phyloP scores from a whole-genome alignment of 2,113 vertebrate genomes.

The Chinchilla lanigera region DNA sequence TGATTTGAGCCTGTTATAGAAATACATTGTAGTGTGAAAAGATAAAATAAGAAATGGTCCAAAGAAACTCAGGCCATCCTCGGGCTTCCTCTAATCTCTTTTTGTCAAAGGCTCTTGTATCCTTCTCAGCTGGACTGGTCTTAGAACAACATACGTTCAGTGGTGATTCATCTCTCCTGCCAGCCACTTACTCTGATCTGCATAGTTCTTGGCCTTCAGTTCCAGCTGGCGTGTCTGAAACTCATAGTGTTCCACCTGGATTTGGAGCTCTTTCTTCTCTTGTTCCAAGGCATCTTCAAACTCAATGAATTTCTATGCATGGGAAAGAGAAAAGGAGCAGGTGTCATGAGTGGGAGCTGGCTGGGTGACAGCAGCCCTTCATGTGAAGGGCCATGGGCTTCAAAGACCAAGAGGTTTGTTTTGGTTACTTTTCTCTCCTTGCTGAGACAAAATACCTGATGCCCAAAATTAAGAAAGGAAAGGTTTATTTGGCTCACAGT shows the following conservation, averaged over 20 bases:
- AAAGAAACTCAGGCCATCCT: not conserved
- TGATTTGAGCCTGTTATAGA: not conserved
- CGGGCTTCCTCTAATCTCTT: not conserved
- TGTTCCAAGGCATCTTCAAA: constrained; percentile 98
- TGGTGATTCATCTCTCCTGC: fast-evolving
- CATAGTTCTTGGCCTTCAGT: constrained; percentile 97
- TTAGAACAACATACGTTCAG: not conserved
- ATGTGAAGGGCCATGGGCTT: not conserved
- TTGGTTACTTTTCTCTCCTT: too few relatives aligned
- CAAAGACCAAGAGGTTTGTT: not conserved
- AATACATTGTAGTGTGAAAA: not conserved
- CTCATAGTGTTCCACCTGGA: constrained; percentile 95
- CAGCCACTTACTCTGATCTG: constrained; percentile 93
- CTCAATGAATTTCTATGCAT: constrained; percentile 96
- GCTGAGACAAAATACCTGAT: too few relatives aligned
- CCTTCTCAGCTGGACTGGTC: not conserved
- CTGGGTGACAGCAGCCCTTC: not conserved
- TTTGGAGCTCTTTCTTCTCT: constrained; percentile 98
- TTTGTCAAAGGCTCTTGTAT: not conserved
- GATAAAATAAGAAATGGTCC: not conserved
- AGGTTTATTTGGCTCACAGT: too few relatives aligned
- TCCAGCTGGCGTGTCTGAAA: constrained; percentile 96
- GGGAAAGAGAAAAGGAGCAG: constrained; percentile 46
- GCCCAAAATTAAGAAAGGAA: too few relatives aligned
- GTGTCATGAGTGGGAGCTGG: too few relatives aligned